These are phyloP conservation scores for Arizona elegans DNA, from an alignment of 2,113 vertebrate species.

Conservation along the genomic window DNA sequence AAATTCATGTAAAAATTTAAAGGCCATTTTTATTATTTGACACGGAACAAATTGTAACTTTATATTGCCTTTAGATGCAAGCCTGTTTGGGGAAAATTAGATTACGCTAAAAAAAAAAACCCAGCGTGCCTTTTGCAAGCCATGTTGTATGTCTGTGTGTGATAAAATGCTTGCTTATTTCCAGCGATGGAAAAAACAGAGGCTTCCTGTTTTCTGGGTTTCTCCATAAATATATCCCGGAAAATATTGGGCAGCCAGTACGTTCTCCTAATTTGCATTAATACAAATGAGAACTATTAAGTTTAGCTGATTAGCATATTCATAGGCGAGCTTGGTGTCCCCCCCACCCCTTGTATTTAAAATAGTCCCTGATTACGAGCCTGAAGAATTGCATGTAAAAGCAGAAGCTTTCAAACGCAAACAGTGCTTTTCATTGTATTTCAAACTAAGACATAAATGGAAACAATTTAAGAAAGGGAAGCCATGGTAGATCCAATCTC, in stretches of 20 bases:
- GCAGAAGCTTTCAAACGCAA: constrained; percentile 43
- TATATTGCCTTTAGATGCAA: constrained; percentile 75
- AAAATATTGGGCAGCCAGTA: constrained; percentile 77
- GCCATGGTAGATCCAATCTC: background rate
- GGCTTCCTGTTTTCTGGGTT: constrained; percentile 56
- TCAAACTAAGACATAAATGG: background rate
- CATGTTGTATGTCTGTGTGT: constrained; percentile 16
- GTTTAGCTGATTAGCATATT: constrained; percentile 76
- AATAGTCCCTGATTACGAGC: constrained; percentile 68
- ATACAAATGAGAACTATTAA: constrained; percentile 76
- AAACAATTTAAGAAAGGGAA: constrained; percentile 28
- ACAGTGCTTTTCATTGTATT: constrained; percentile 17
- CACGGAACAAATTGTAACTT: constrained; percentile 75
- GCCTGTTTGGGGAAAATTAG: constrained; percentile 75
- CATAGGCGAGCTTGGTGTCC: constrained; percentile 66
- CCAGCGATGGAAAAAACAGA: constrained; percentile 25
- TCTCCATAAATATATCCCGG: constrained; percentile 74
- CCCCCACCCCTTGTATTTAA: constrained; percentile 48
- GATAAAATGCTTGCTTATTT: constrained; percentile 74
- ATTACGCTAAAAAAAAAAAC: constrained; percentile 69
- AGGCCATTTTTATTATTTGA: constrained; percentile 78
- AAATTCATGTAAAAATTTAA: constrained; percentile 79
- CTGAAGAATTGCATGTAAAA: constrained; percentile 49
- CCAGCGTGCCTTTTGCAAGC: constrained; percentile 70
- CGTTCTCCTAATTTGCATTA: constrained; percentile 73